Base-by-base conservation (phyloP, 2,888 invertebrate genomes). In the Phengaris arion region DNA sequence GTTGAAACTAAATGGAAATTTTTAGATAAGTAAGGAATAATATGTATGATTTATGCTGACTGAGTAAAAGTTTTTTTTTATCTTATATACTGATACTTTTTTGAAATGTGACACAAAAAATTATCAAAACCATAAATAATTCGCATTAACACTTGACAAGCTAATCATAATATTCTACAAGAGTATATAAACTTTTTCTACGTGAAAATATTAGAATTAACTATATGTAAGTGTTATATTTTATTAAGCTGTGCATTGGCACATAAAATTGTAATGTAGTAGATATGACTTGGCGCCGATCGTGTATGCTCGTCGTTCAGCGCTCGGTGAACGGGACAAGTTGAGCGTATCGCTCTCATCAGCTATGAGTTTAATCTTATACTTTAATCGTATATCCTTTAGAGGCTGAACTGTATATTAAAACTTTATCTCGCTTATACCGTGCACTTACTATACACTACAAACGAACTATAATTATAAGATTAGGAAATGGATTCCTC, bases 191-290 rank as follows among this genome's bases (percentile, higher is more conserved):
- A 10, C 54, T 10, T 54, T 12, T 54, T 54, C 35, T 64, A 35
- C 64, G 64, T 64, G n/a, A 7, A 68, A 15, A 8, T 46, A 68
- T 68, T 68, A 48, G 48, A 69, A 48, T 0, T 13, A 48, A 35
- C 6, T 10, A 1, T 13, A 48, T 48, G 68, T 35, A 75, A 70
- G 35, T 70, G 22, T 51, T 55, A 48, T 48, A 69, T 48, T 69
- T 48, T 69, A 69, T 48, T 15, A 69, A 46, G 69, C 69, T 48
- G 48, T 22, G 69, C 48, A 69, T n/a, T 69, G 48, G 48, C n/a
- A 69, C n/a, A 48, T 69, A 69, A 69, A 69, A 69, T 69, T 69
- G 48, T 69, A 69, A 69, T 69, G n/a, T 69, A 0, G 48, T 69
- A 69, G 15, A 69, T 48, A 48, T 48, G 69, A 48, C 69, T 70